Evolutionary conservation across 2,888 invertebrate species (phyloP), one percentile per base, ranked within the genome.

Genomic region (Panopea generosa): DNA sequence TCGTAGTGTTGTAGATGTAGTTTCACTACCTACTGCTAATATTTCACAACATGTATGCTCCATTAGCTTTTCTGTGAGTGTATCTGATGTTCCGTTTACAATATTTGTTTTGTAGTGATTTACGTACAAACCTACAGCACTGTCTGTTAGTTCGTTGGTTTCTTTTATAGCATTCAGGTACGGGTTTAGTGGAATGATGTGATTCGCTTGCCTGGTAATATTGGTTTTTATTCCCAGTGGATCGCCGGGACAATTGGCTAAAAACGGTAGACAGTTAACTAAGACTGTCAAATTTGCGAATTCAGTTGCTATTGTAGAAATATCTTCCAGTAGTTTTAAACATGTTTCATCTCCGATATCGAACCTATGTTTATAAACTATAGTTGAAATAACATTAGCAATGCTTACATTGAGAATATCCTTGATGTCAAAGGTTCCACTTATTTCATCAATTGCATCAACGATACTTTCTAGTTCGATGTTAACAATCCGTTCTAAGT

Each of bases 321-420:
- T 29, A 33, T 33, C 33, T 20, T 43, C 27, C 18, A 59, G 60
- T 16, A 20, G 45, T 40, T n/a, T n/a, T n/a, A n/a, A n/a, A n/a
- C n/a, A n/a, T n/a, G n/a, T n/a, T 18, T 61, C 22, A 49, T 75
- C 69, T 38, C 61, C 57, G 1, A 70, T 45, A n/a, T 53, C 65
- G 43, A 75, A 75, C 20, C 70, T 59, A 7, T 65, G 53, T 20
- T 61, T 62, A 29, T 50, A 75, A 1, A 75, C 47, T 18, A 75
- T 24, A 14, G 33, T 45, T 6, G 55, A 65, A 2, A 66, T 65
- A 6, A 75, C 65, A 55, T 75, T 75, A 11, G 65, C 49, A 4
- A 69, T 55, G 26, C 63, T 47, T 14, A 49, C 38, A 27, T 27
- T 24, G 0, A 62, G 22, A 16, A 33, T n/a, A 26, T 60, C 38